Evolutionary conservation across 2,113 vertebrate genomes (phyloP), one percentile per base, ranked within the genome.

Genomic region (Psittacara wagleri): DNA sequence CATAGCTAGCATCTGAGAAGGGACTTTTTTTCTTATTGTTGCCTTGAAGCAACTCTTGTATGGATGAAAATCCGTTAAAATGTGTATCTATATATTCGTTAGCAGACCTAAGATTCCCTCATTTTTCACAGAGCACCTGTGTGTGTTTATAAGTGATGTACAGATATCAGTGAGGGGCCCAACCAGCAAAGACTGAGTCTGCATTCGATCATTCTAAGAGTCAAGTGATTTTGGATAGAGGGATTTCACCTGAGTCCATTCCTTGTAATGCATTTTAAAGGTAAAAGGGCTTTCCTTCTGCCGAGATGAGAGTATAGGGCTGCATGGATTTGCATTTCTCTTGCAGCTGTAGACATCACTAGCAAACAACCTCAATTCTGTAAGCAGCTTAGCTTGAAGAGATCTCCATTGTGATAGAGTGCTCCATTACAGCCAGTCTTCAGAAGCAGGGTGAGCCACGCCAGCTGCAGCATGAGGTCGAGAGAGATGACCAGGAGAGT

Each of bases 261-360:
- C 43, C 52, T 93, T 84, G 66, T 93, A 96, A 93, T 72, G 91
- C 31, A 33, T 94, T 96, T 96, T 88, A 95, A 86, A 82, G 83
- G 92, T 87, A 86, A 94, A 97, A 95, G 83, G 86, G 76, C 73
- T 94, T 94, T 92, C 67, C 64, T 96, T 92, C 90, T 93, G 95
- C 83, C 92, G 94, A 96, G 77, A 96, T 31, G 64, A 80, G 64
- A 81, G 64, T 72, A 86, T 51, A 44, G 72, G 74, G 73, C 87
- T 88, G 74, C 76, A 68, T 90, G 94, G 92, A 94, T 94, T 93
- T 96, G 91, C 57, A 61, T 83, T 86, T 92, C 94, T 94, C 83
- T 57, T 62, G 90, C 95, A 95, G 94, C 94, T 93, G 92, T 86
- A 94, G 90, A 54, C 57, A 79, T 85, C 66, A 6, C 83, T 90